A percentile compares a stretch with the other conserved stretches of the same genome.
Evolutionary conservation across 2,113 vertebrate species (phyloP).

Genomic region (Ondatra zibethicus): DNA sequence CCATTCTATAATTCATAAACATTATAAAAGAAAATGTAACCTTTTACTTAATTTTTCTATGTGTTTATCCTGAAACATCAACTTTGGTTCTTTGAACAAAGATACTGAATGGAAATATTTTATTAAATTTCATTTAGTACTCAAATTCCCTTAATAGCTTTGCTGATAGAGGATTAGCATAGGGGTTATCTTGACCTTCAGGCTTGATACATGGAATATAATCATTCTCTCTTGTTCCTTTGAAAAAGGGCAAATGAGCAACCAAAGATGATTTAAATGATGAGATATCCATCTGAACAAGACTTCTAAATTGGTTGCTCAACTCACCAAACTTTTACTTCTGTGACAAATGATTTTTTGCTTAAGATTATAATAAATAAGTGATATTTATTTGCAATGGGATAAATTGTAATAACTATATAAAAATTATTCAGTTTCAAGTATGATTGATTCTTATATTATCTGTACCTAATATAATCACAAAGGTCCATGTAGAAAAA

Average conservation of each 20-base stretch:
- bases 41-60: not conserved
- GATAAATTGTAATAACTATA: not conserved
- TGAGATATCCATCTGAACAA: not conserved
- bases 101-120: not conserved
- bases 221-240: not conserved
- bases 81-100: not conserved
- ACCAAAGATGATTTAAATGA: not conserved
- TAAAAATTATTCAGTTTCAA: not conserved
- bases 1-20: not conserved
- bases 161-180: not conserved
- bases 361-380: not conserved
- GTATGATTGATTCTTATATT: not conserved
- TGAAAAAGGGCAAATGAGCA: not conserved
- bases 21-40: not conserved
- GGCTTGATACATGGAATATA: not conserved
- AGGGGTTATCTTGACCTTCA: not conserved
- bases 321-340: not conserved
- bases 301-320: not conserved
- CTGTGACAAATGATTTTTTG: not conserved
- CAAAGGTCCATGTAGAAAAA: not conserved
- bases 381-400: not conserved
- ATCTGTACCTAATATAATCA: not conserved
- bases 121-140: not conserved
- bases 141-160: not conserved
- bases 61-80: not conserved